phyloP scores from a whole-genome alignment of 2,113 vertebrate species.

The Takifugu bimaculatus region DNA sequence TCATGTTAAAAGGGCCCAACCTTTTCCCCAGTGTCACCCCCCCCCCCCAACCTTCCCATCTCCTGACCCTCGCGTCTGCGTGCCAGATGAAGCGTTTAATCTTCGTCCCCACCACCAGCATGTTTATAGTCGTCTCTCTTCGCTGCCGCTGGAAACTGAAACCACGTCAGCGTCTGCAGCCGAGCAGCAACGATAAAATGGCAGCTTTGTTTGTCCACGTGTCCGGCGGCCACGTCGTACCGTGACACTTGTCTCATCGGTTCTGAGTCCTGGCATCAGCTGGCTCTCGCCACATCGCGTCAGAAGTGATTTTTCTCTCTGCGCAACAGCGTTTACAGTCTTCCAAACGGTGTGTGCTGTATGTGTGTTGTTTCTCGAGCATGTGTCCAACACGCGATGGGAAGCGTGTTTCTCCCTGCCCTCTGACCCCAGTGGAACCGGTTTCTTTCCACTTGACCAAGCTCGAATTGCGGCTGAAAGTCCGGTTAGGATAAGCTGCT shows the following conservation, averaged over 20 bases:
- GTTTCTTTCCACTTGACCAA: conserved; percentile 25
- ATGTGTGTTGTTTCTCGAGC: neutral
- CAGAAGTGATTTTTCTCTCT: conserved; percentile 1
- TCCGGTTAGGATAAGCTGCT: conserved; percentile 25
- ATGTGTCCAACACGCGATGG: neutral
- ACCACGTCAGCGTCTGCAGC: neutral
- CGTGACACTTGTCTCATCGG: too few relatives aligned
- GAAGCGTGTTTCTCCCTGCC: conserved; percentile 27
- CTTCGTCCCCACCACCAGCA: too few relatives aligned
- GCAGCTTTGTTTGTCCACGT: too few relatives aligned
- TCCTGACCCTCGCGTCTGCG: neutral
- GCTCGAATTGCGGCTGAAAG: conserved; percentile 21
- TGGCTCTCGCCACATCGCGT: neutral
- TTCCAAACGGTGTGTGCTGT: too few relatives aligned
- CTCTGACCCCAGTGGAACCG: conserved; percentile 21
- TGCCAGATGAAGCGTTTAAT: too few relatives aligned
- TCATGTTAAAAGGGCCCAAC: neutral
- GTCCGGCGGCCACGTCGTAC: too few relatives aligned
- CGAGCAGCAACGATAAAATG: too few relatives aligned
- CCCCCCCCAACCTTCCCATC: neutral
- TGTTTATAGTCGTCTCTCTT: neutral
- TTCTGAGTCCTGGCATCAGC: neutral
- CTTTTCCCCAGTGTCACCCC: neutral
- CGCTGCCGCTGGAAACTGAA: neutral
- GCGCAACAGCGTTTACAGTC: neutral